Evolutionary conservation across 2,888 invertebrate species (phyloP).

Genomic region (Perdita meconis): DNA sequence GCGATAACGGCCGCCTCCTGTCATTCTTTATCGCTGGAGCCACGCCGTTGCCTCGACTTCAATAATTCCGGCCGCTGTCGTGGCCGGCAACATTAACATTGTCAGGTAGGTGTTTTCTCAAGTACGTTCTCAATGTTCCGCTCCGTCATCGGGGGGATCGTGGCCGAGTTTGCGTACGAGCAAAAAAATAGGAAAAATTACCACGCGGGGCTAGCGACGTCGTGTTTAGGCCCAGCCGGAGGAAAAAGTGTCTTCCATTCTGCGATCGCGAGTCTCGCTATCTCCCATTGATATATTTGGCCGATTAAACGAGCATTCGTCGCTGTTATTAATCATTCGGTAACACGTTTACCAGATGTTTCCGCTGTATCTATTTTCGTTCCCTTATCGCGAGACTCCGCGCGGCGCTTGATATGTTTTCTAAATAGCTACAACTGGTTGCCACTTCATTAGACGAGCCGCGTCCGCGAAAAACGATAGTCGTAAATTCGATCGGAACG

Average conservation of each 20-base stretch:
- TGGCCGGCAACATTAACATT: conserved; percentile 60
- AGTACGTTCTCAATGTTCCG: conserved; percentile 54
- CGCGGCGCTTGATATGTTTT: no score
- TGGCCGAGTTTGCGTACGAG: neutral
- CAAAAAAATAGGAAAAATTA: conserved; percentile 3
- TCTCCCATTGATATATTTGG: neutral
- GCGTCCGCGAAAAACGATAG: no score
- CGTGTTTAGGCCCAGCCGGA: no score
- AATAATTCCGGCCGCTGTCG: conserved; percentile 66
- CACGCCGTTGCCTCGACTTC: conserved; percentile 63
- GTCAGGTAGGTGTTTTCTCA: conserved; percentile 57
- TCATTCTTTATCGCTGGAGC: conserved; percentile 66
- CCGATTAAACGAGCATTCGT: neutral
- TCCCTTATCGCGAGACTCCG: neutral
- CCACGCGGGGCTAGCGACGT: neutral
- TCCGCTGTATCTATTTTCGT: no score
- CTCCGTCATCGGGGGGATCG: conserved; percentile 45
- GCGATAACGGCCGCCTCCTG: conserved; percentile 66
- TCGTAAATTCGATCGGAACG: no score
- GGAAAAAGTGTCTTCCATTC: no score
- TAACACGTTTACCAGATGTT: no score
- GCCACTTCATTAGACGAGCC: no score
- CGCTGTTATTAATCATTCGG: neutral
- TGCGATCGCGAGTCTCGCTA: neutral
- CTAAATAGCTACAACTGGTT: no score